Evolutionary conservation across 2,888 invertebrate genomes (phyloP), one percentile per base, ranked within the genome.

Genomic region (Auanema sp.): DNA sequence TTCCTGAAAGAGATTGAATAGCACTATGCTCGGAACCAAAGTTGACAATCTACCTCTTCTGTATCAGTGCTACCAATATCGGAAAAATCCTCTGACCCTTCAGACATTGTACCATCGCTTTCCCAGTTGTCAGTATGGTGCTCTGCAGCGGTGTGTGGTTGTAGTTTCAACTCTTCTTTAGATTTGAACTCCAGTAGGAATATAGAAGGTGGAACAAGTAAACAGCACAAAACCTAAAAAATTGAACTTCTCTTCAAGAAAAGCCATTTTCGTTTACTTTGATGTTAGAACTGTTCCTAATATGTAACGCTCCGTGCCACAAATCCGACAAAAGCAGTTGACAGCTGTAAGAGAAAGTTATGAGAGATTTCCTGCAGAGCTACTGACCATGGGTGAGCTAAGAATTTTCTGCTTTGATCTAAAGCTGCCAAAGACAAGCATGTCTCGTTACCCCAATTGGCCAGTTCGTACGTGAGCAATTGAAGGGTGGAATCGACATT

Each of bases 281-380:
- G 8, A 65, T 41, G 42, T 70, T 69, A 21, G 66, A 65, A 43
- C 64, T 68, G 41, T 64, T 94, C 74, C 96, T 89, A 55, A 95
- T 95, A 68, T 94, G 88, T 47, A 98, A 88, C 1, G 96, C 98
- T 2, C 98, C 98, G 92, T 97, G 95, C 98, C 98, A 98, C 58
- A 98, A 88, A 87, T 98, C 97, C n/a, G 95, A 95, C 54, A 98
- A 88, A 66, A 98, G 91, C 60, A 95, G 92, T 88, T 98, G 98
- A 53, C 79, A 78, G 92, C 79, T 79, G 56, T 53, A 79, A 75
- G 10, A 40, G n/a, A 21, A 12, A 21, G 4, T n/a, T 8, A 23
- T 18, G 21, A 47, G n/a, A 18, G 47, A 18, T 16, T 5, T 16
- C 5, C 11, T 16, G 47, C 5, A 11, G 11, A 23, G 11, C 5